Conservation (phyloP, 2,797 vertebrate genomes). For the Kryptopterus vitreolus region DNA sequence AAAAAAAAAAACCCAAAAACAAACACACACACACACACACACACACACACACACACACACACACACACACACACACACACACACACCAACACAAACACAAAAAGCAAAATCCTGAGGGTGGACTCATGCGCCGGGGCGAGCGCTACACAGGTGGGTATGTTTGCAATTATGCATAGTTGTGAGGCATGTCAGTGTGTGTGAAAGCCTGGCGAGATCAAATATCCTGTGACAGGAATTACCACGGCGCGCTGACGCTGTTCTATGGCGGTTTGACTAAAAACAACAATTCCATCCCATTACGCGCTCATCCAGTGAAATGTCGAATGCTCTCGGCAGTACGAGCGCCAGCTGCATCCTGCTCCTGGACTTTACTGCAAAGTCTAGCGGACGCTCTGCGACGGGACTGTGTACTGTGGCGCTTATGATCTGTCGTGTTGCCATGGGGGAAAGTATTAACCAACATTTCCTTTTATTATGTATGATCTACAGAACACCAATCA, state of each 20-base stretch:
- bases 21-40: no score
- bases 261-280: conserved; percentile 22
- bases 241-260: neutral
- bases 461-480: no score
- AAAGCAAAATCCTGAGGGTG: conserved; percentile 21
- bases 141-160: conserved; percentile 19
- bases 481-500: neutral
- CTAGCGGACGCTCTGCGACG: neutral
- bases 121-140: conserved; percentile 18
- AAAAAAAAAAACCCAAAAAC: no score
- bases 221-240: conserved; percentile 25
- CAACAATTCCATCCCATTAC: conserved; percentile 21
- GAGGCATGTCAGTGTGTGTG: conserved; percentile 32
- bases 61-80: no score
- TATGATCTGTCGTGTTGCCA: neutral
- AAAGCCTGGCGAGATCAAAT: conserved; percentile 20
- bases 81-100: conserved; percentile 58
- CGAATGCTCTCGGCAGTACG: neutral
- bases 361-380: neutral
- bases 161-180: conserved; percentile 14
- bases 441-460: neutral
- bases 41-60: no score
- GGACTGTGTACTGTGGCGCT: neutral
- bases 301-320: conserved; percentile 13
- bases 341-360: neutral